Base-by-base conservation (phyloP, 2,113 vertebrate species). In the Hippocampus comes region DNA sequence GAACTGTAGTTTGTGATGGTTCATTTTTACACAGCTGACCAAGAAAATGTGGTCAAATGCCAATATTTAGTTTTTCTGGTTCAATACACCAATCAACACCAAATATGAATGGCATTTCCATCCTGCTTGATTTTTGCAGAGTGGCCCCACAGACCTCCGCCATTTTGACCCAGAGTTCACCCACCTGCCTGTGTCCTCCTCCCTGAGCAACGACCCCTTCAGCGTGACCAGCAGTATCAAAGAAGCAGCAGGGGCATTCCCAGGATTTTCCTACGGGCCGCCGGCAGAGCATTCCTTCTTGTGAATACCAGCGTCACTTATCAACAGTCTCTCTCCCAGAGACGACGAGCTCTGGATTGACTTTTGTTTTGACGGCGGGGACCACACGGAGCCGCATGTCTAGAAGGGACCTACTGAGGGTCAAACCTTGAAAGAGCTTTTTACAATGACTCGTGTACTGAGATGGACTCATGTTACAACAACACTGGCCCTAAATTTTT, bases 151-250 rank as follows among this genome's bases (percentile, higher is more conserved):
- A 0, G 93, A 94, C 81, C 90, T 94, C 5, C 87, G 67, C 48
- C 91, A 94, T 87, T 94, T 94, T 30, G 93, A 94, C 86, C 88
- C 93, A 0, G 93, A 94, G 90, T 94, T 94, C 88, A 94, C 93
- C 55, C 92, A 93, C 84, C 77, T 93, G 65, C 92, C 93, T 0
- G 91, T 94, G 76, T 87, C 91, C 0, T 87, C 88, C 7, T 94
- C 93, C 9, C 84, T 94, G 72, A 88, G 88, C 89, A 81, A 72
- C 0, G 93, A 94, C 84, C 63, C 72, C 41, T 59, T 84, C 55
- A 71, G 71, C 1, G 77, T 92, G 82, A 93, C 90, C 63, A 91
- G 88, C 90, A 94, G 92, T 78, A 18, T 93, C 51, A 84, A 74
- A 11, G 93, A 94, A 55, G 93, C 93, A 0, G 92, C 93, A 0